Percentiles rank a stretch among this genome's conserved stretches.
Conservation (phyloP, 2,797 vertebrate species). For the Phrynocephalus vlangalii region DNA sequence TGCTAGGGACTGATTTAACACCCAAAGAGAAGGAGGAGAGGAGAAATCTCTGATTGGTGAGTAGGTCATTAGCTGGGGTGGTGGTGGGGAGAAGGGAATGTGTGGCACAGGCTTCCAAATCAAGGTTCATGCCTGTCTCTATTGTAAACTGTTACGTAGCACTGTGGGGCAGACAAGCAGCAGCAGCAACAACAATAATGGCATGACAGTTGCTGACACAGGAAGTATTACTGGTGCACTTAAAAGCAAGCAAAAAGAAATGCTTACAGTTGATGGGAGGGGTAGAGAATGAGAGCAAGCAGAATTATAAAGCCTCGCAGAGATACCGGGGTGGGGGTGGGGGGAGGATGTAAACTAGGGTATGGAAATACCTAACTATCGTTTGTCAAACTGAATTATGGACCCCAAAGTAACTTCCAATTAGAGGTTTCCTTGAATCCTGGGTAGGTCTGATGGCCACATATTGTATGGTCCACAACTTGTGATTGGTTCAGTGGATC, state of each 20-base stretch:
- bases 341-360: background rate
- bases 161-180: too few species aligned
- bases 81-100: too few species aligned
- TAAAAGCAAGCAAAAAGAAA: background rate
- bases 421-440: background rate
- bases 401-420: background rate
- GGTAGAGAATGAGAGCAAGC: background rate
- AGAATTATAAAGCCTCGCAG: background rate
- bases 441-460: background rate
- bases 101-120: too few species aligned
- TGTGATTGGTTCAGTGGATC: background rate
- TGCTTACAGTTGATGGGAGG: background rate
- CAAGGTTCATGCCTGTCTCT: too few species aligned
- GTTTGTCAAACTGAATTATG: too few species aligned
- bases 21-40: too few species aligned
- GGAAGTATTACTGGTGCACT: background rate
- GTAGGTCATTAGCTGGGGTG: too few species aligned
- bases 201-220: background rate
- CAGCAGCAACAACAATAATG: background rate
- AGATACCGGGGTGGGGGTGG: background rate
- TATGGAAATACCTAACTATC: background rate
- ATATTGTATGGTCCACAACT: background rate
- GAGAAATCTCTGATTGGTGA: too few species aligned
- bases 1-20: too few species aligned
- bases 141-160: too few species aligned